Percentiles rank a stretch among this genome's conserved stretches.
phyloP scores from a whole-genome alignment of 2,797 vertebrate species.

The Malacoctenus gilli region DNA sequence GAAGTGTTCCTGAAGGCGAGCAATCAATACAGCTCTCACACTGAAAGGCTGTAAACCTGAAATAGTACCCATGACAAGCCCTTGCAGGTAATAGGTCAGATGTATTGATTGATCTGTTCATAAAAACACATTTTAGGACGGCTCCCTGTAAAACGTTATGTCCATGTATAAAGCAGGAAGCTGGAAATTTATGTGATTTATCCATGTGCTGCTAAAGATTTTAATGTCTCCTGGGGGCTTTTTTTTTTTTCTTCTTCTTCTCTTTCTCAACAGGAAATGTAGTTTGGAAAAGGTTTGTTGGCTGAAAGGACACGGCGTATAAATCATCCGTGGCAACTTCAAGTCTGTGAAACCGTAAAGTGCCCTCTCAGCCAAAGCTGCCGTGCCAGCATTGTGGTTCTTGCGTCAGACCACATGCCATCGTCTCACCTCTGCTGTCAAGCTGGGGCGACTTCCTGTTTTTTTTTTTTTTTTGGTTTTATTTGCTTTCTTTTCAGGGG shows the following conservation, averaged over 20 bases:
- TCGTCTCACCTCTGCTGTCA: slow-evolving; percentile 46
- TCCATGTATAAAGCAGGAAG: slow-evolving; percentile 45
- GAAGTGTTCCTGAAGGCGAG: slow-evolving; percentile 69
- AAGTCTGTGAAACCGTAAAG: slow-evolving; percentile 51
- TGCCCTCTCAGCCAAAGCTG: slow-evolving; percentile 35
- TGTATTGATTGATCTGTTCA: slow-evolving; percentile 77
- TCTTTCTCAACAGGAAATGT: slow-evolving; percentile 34
- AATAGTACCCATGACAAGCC: slow-evolving; percentile 76
- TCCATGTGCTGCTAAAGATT: slow-evolving; percentile 24
- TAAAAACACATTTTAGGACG: slow-evolving; percentile 69
- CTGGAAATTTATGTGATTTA: slow-evolving; percentile 40
- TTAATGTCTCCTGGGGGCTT: slow-evolving; percentile 35
- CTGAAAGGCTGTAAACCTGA: slow-evolving; percentile 77
- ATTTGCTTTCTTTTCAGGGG: neutral
- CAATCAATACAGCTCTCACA: slow-evolving; percentile 74
- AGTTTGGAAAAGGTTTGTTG: slow-evolving; percentile 47
- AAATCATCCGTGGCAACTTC: slow-evolving; percentile 41
- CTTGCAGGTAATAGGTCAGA: slow-evolving; percentile 76
- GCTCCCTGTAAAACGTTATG: slow-evolving; percentile 50
- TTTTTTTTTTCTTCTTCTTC: too few relatives aligned
- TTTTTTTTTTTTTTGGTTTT: slow-evolving; percentile 2
- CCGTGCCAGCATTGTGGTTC: slow-evolving; percentile 30
- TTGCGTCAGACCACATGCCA: slow-evolving; percentile 28
- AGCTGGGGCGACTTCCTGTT: slow-evolving; percentile 6
- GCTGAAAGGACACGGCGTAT: slow-evolving; percentile 20